Percentiles rank a stretch among this genome's conserved stretches.
These are phyloP conservation scores for Prunella strophiata DNA, from an alignment of 2,797 vertebrate species.

Conservation along the genomic window DNA sequence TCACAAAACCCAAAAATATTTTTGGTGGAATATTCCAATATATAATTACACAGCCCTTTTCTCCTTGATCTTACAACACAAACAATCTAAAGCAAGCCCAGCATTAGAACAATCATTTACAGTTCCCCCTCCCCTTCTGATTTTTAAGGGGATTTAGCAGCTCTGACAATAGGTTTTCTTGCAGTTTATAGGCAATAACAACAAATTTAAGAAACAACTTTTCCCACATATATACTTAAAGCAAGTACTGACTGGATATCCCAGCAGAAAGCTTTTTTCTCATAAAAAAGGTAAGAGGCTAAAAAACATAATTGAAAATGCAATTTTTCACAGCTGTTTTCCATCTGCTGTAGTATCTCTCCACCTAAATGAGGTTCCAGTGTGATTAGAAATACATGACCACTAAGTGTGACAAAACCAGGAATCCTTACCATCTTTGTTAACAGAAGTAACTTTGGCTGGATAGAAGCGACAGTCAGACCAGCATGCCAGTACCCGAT, in stretches of 20 bases:
- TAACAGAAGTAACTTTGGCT: conserved; percentile 91
- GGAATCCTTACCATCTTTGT: conserved; percentile 89
- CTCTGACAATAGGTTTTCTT: not conserved
- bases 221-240: not conserved
- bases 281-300: not conserved
- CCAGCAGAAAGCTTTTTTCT: not conserved
- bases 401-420: not conserved
- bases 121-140: too few species aligned
- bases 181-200: not conserved
- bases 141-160: not conserved
- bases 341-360: not conserved
- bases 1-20: not conserved
- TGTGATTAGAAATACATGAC: not conserved
- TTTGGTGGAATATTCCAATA: not conserved
- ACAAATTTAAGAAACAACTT: not conserved
- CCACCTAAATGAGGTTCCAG: not conserved
- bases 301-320: not conserved
- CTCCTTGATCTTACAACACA: not conserved
- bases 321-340: not conserved
- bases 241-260: not conserved
- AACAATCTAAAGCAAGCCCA: not conserved
- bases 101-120: not conserved
- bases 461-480: conserved; percentile 96
- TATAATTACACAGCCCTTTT: not conserved
- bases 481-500: conserved; percentile 95